Percentiles rank a stretch among this genome's conserved stretches.
Evolutionary conservation across 92 coral and sea anemone species (phyloP).

Genomic region (Isaurus tuberculatus): DNA sequence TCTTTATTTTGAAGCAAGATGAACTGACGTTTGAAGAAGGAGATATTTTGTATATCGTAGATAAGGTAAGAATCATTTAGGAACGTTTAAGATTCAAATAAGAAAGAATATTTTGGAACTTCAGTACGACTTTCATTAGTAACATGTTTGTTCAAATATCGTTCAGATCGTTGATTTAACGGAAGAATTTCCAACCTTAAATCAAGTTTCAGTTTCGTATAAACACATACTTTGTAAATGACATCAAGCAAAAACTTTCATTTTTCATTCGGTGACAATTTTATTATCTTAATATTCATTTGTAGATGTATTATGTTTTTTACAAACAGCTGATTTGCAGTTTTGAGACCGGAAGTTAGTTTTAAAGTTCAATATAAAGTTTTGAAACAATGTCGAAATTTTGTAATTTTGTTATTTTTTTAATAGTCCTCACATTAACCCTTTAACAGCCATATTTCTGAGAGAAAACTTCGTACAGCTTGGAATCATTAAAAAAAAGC

Average conservation of each 20-base stretch:
- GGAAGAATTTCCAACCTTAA: neutral
- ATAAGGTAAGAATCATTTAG: slow-evolving; percentile 70
- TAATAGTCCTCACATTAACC: too few relatives aligned
- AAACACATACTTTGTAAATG: neutral
- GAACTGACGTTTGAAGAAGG: slow-evolving; percentile 98
- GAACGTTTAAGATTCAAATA: neutral
- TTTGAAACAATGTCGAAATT: too few relatives aligned
- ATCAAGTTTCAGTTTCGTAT: neutral
- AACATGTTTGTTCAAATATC: neutral
- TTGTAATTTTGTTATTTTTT: too few relatives aligned
- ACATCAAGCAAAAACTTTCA: neutral
- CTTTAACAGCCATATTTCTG: too few relatives aligned
- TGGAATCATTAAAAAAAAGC: too few relatives aligned
- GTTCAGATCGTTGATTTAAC: neutral
- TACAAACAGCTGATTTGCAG: neutral
- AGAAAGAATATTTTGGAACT: neutral
- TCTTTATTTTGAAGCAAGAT: slow-evolving; percentile 76
- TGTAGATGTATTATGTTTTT: neutral
- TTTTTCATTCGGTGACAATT: neutral
- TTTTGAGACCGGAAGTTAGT: slow-evolving; percentile 3
- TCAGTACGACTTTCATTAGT: neutral
- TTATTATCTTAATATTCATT: neutral
- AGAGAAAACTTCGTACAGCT: too few relatives aligned
- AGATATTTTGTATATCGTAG: slow-evolving; percentile 89
- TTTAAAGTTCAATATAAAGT: neutral